phyloP scores from a whole-genome alignment of 2,113 vertebrate species.

The Hystrix brachyura region DNA sequence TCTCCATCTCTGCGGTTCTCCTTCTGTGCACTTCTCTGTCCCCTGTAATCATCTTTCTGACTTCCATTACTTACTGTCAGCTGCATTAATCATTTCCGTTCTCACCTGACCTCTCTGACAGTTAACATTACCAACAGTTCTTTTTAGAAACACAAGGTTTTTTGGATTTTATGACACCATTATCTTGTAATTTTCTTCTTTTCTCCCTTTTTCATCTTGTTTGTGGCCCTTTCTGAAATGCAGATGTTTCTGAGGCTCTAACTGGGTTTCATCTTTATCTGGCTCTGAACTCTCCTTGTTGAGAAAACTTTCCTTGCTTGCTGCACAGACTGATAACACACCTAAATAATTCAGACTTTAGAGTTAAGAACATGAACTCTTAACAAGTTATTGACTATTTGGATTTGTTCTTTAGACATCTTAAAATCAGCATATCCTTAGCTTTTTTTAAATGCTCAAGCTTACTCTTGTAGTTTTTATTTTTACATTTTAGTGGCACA shows the following conservation, averaged over 20 bases:
- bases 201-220: background rate
- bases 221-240: constrained; percentile 38
- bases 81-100: background rate
- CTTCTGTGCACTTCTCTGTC: background rate
- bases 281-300: background rate
- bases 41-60: background rate
- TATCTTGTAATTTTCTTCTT: background rate
- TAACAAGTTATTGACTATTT: background rate
- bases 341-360: background rate
- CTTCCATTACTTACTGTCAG: background rate
- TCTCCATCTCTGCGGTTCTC: background rate
- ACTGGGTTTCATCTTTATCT: constrained; percentile 29
- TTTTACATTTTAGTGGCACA: background rate
- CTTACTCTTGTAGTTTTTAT: background rate
- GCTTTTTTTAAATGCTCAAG: background rate
- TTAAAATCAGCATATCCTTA: background rate
- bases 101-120: background rate
- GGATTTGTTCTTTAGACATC: background rate
- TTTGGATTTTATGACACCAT: background rate
- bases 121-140: background rate
- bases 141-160: background rate
- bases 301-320: background rate
- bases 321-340: background rate
- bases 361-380: background rate
- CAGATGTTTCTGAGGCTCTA: constrained; percentile 1